phyloP scores from a whole-genome alignment of 1,140 invertebrate species.

The Halesus radiatus region DNA sequence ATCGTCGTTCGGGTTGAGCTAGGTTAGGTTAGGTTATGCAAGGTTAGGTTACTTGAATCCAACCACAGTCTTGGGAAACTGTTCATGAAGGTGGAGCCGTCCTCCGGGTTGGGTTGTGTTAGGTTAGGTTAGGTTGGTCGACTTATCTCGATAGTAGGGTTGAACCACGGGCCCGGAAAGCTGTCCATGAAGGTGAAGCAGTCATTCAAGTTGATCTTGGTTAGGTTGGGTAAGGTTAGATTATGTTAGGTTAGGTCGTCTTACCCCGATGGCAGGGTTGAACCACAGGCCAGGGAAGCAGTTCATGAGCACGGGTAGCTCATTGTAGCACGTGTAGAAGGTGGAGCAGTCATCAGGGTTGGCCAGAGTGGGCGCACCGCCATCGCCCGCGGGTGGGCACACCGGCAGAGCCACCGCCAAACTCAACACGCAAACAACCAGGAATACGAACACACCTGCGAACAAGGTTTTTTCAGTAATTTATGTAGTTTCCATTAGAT shows the following conservation, averaged over 20 bases:
- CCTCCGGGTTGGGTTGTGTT: not conserved
- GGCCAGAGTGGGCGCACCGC: not conserved
- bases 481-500: no score
- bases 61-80: not conserved
- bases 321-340: not conserved
- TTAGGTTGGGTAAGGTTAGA: no score
- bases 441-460: not conserved
- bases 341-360: slow-evolving; percentile 46
- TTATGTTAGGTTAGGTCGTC: no score
- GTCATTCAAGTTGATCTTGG: not conserved
- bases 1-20: no score
- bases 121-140: not conserved
- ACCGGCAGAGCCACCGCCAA: not conserved
- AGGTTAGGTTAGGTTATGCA: no score
- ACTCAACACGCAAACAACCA: not conserved
- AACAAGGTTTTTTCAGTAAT: not conserved
- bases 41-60: no score
- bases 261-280: no score
- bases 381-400: slow-evolving; percentile 6
- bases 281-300: no score
- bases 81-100: not conserved
- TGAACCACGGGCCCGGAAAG: not conserved
- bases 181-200: not conserved
- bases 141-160: not conserved
- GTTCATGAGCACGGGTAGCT: no score